phyloP scores from a whole-genome alignment of 1,140 invertebrate genomes.

The Brachionus paranguensis region DNA sequence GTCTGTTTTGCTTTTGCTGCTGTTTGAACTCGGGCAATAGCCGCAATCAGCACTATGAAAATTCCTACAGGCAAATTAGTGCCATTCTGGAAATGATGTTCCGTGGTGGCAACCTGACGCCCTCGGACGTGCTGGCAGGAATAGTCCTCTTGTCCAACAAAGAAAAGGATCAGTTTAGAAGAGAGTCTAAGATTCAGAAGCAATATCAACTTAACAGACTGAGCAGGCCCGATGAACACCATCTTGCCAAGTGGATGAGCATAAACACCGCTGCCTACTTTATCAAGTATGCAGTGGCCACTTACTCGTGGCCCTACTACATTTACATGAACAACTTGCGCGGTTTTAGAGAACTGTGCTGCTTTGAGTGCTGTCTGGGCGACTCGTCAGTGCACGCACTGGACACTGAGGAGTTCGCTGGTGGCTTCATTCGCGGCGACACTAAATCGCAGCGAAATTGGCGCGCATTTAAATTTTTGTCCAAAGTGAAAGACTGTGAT shows the following conservation, averaged over 20 bases:
- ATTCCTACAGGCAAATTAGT: slow-evolving; percentile 27
- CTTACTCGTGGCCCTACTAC: slow-evolving; percentile 35
- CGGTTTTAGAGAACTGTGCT: not conserved
- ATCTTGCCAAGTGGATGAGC: slow-evolving; percentile 2
- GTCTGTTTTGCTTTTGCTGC: not conserved
- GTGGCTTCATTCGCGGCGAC: not conserved
- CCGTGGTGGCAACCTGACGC: slow-evolving; percentile 11
- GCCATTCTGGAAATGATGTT: slow-evolving; percentile 13
- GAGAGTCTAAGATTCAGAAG: not conserved
- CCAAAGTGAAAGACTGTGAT: slow-evolving; percentile 31
- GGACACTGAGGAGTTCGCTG: not conserved
- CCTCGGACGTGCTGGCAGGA: slow-evolving; percentile 9
- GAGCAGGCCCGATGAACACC: not conserved
- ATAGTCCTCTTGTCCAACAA: not conserved
- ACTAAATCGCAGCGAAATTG: slow-evolving; percentile 3
- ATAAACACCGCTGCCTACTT: slow-evolving; percentile 13
- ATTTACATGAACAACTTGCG: slow-evolving; percentile 37
- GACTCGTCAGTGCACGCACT: not conserved
- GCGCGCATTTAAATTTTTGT: slow-evolving; percentile 17
- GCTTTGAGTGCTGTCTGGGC: not conserved
- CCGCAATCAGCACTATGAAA: slow-evolving; percentile 21
- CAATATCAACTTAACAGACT: not conserved
- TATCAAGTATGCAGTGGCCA: slow-evolving; percentile 12
- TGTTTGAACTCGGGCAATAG: not conserved
- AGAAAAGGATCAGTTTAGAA: slow-evolving; percentile 29